These are phyloP conservation scores for Mylabris phalerata DNA, from an alignment of 1,140 invertebrate species.

Conservation along the genomic window DNA sequence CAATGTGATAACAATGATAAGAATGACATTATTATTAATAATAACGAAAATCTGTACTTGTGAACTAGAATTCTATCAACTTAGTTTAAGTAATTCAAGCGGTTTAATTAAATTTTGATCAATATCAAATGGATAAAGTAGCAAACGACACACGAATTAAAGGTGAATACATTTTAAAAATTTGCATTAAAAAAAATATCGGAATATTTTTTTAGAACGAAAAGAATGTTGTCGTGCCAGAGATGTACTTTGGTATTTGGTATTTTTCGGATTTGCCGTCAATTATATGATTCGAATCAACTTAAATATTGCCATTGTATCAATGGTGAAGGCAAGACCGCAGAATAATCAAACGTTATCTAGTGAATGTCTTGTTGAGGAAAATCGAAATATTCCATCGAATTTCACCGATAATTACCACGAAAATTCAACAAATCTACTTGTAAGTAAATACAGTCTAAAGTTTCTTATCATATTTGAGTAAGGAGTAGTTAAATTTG, in stretches of 20 bases:
- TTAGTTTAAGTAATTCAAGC: background rate
- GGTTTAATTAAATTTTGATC: background rate
- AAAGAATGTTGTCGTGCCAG: conserved; percentile 26
- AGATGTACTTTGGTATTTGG: conserved; percentile 55
- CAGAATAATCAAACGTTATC: conserved; percentile 24
- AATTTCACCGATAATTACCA: no score
- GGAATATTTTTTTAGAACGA: conserved; percentile 7
- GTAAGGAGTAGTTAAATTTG: no score
- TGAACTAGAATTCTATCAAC: background rate
- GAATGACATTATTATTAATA: background rate
- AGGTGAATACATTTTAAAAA: background rate
- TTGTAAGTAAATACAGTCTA: no score
- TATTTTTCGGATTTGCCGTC: conserved; percentile 66
- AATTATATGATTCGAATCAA: conserved; percentile 79
- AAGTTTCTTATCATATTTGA: no score
- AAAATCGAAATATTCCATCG: background rate
- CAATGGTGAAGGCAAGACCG: conserved; percentile 58
- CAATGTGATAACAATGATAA: conserved; percentile 13
- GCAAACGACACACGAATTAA: background rate
- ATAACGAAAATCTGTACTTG: background rate
- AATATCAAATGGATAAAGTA: conserved; percentile 3
- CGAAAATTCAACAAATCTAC: no score
- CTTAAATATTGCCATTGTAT: conserved; percentile 79
- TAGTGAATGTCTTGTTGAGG: conserved; percentile 32
- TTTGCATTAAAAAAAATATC: background rate